Evolutionary conservation across 1,140 invertebrate species (phyloP).

Genomic region (Heliconius nattereri): DNA sequence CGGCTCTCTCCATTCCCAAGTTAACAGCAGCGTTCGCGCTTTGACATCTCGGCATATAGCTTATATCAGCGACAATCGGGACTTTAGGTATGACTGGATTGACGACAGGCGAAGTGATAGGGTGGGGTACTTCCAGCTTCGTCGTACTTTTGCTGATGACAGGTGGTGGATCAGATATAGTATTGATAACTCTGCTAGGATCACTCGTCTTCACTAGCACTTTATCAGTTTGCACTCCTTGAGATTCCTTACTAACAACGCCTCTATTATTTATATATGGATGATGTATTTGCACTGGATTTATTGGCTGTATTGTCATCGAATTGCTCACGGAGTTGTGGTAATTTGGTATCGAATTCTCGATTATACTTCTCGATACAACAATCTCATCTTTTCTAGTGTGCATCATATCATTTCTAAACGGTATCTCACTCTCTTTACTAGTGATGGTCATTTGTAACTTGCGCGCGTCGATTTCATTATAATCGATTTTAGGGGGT

Average conservation of each 20-base stretch:
- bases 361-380: constrained; percentile 66
- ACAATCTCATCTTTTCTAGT: constrained; percentile 69
- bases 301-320: constrained; percentile 74
- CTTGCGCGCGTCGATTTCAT: constrained; percentile 58
- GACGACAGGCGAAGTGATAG: constrained; percentile 73
- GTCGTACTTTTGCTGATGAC: constrained; percentile 69
- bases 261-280: constrained; percentile 66
- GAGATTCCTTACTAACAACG: constrained; percentile 68
- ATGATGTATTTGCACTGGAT: constrained; percentile 61
- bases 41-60: constrained; percentile 75
- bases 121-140: constrained; percentile 75
- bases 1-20: constrained; percentile 66
- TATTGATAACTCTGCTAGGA: constrained; percentile 53
- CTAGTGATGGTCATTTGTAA: constrained; percentile 53
- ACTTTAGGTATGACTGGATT: constrained; percentile 73
- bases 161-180: constrained; percentile 53
- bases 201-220: constrained; percentile 62
- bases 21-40: constrained; percentile 72
- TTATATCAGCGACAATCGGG: constrained; percentile 68
- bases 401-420: constrained; percentile 59
- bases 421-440: constrained; percentile 66
- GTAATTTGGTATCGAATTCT: constrained; percentile 60
- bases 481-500: constrained; percentile 61
- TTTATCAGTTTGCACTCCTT: constrained; percentile 74
- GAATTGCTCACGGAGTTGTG: constrained; percentile 64